phyloP scores from a whole-genome alignment of 2,797 vertebrate species.

The Anolis apletophallus region DNA sequence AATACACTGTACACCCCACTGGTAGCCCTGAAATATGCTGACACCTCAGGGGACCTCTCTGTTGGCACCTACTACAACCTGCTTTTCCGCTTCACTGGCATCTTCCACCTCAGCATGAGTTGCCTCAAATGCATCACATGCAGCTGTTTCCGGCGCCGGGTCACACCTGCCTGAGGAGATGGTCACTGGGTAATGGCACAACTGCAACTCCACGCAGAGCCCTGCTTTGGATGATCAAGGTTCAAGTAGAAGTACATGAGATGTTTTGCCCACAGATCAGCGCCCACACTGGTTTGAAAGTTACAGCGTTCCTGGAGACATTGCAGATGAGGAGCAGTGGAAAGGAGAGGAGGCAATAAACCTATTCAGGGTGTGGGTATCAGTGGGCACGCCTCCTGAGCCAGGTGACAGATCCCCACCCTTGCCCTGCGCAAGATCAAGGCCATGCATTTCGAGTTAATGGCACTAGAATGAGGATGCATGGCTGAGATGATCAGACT shows the following conservation, averaged over 20 bases:
- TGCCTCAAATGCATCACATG: conserved; percentile 88
- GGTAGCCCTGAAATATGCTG: conserved; percentile 86
- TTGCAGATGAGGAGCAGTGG: neutral
- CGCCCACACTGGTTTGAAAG: neutral
- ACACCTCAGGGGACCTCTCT: conserved; percentile 88
- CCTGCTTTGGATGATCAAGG: neutral
- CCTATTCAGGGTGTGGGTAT: too few species aligned
- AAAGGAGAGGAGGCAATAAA: neutral
- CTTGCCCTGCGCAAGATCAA: neutral
- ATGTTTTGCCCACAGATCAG: neutral
- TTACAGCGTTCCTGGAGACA: neutral
- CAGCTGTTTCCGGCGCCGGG: conserved; percentile 84
- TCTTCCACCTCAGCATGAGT: conserved; percentile 87
- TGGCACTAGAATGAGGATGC: neutral
- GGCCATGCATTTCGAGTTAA: neutral
- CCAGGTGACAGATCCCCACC: neutral
- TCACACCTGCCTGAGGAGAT: conserved; percentile 60
- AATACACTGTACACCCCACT: conserved; percentile 88
- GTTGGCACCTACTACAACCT: conserved; percentile 86
- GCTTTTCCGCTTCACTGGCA: conserved; percentile 87
- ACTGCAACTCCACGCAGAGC: too few species aligned
- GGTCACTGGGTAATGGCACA: too few species aligned
- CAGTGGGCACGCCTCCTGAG: neutral
- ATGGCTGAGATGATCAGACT: neutral
- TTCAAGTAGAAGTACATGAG: neutral